Evolutionary conservation across 2,797 vertebrate species (phyloP).

Genomic region (Malurus leucopterus): DNA sequence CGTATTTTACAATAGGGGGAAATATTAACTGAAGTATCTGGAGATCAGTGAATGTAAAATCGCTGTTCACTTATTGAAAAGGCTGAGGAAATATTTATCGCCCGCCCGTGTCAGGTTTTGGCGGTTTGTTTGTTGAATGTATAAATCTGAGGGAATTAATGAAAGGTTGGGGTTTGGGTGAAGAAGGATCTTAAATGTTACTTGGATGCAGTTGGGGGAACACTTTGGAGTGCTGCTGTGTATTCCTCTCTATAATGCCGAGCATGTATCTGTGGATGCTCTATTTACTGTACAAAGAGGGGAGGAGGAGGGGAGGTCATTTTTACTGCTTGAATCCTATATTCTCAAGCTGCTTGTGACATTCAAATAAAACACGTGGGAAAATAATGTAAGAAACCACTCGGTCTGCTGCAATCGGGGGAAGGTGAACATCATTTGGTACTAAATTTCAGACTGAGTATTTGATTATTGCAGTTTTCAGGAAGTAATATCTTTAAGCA

Average conservation of each 20-base stretch:
- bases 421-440: background rate
- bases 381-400: slow-evolving; percentile 4
- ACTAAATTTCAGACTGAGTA: slow-evolving; percentile 16
- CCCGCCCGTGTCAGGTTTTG: slow-evolving; percentile 26
- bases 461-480: slow-evolving; percentile 5
- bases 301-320: slow-evolving; percentile 7
- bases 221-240: background rate
- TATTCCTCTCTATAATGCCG: background rate
- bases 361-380: slow-evolving; percentile 23
- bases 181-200: background rate
- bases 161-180: slow-evolving; percentile 28
- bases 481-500: background rate
- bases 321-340: background rate
- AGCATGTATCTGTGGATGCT: background rate
- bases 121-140: slow-evolving; percentile 13
- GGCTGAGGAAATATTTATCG: slow-evolving; percentile 42
- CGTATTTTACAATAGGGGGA: slow-evolving; percentile 53
- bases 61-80: slow-evolving; percentile 51
- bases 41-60: slow-evolving; percentile 51
- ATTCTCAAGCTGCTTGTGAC: slow-evolving; percentile 34
- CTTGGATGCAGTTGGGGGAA: slow-evolving; percentile 31
- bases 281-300: slow-evolving; percentile 21
- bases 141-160: slow-evolving; percentile 41
- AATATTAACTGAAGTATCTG: slow-evolving; percentile 57
- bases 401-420: background rate